Conservation (phyloP, 2,888 invertebrate genomes). For the Aleiodes leptofemur region DNA sequence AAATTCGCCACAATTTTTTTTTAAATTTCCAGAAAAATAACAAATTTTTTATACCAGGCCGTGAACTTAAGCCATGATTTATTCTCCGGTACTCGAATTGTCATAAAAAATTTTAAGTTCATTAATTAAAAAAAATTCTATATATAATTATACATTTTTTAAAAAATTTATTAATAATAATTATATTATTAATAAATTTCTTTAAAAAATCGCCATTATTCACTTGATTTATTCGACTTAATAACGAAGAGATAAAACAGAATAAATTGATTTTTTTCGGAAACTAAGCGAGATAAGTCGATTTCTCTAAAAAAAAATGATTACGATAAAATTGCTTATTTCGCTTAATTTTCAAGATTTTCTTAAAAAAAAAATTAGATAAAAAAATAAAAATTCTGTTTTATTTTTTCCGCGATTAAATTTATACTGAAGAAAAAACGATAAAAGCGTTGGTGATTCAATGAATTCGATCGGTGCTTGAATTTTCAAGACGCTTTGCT, state of each 20-base stretch:
- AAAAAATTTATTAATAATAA: no score
- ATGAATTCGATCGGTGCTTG: slow-evolving; percentile 16
- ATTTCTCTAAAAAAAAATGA: background rate
- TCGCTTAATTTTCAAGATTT: no score
- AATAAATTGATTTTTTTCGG: no score
- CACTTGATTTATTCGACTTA: no score
- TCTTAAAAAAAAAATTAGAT: no score
- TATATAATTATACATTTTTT: no score
- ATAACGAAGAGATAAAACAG: no score
- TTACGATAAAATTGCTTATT: background rate
- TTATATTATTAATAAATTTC: no score
- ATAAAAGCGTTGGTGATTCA: slow-evolving; percentile 13
- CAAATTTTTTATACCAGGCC: slow-evolving; percentile 15
- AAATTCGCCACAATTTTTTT: slow-evolving; percentile 35
- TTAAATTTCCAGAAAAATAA: background rate
- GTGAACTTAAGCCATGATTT: slow-evolving; percentile 28
- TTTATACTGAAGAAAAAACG: background rate
- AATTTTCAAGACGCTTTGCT: slow-evolving; percentile 18
- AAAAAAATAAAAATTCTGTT: no score
- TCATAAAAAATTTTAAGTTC: slow-evolving; percentile 8
- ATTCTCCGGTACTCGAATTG: background rate
- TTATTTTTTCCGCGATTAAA: background rate
- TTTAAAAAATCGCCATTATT: no score
- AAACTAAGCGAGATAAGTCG: no score
- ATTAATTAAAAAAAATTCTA: no score